phyloP scores from a whole-genome alignment of 2,113 vertebrate genomes.

The Scopus umbretta region DNA sequence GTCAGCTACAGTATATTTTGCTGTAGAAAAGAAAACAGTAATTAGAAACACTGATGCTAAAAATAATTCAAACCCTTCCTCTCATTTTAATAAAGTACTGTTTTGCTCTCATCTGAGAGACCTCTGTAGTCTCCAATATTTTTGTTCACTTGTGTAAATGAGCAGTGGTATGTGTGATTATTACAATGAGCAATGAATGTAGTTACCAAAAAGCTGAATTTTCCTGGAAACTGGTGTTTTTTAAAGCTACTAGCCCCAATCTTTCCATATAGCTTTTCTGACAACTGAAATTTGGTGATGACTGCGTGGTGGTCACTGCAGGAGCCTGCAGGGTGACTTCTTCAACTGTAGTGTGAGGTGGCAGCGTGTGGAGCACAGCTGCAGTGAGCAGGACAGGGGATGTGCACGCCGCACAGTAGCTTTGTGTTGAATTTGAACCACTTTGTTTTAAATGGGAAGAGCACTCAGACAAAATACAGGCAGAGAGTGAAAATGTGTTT shows the following conservation, averaged over 20 bases:
- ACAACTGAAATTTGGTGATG: too few relatives aligned
- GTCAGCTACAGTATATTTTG: not conserved
- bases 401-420: rapidly evolving
- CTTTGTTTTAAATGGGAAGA: not conserved
- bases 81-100: not conserved
- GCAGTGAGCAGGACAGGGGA: rapidly evolving
- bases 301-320: rapidly evolving
- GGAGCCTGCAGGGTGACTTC: not conserved
- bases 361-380: rapidly evolving
- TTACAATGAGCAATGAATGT: not conserved
- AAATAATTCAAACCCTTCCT: not conserved
- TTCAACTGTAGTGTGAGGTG: rapidly evolving
- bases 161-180: too few relatives aligned
- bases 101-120: not conserved
- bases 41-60: not conserved
- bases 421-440: rapidly evolving
- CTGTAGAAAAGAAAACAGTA: not conserved
- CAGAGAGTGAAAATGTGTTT: not conserved
- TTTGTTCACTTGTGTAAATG: not conserved
- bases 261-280: not conserved
- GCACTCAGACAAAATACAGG: not conserved
- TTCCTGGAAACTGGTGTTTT: too few relatives aligned
- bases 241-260: not conserved
- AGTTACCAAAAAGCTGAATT: not conserved
- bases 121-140: not conserved